A percentile compares a stretch with the other conserved stretches of the same genome.
These are phyloP conservation scores for Coenobita brevimanus DNA, from an alignment of 1,140 invertebrate species.

Conservation along the genomic window DNA sequence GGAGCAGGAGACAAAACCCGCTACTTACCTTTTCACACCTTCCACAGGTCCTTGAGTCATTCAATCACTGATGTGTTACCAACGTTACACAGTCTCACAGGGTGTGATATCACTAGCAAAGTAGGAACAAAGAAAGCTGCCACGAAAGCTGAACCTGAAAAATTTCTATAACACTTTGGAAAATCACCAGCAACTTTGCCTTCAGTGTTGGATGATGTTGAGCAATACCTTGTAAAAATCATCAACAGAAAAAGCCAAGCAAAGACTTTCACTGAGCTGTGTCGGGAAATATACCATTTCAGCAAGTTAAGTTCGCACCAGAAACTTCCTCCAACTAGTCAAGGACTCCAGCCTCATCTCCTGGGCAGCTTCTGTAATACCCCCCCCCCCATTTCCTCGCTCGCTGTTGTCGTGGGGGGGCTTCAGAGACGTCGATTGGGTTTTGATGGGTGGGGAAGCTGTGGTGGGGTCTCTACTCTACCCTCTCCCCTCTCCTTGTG, in stretches of 20 bases:
- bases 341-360: background rate
- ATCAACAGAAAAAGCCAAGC: background rate
- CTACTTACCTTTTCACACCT: background rate
- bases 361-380: too few relatives aligned
- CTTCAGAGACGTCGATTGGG: too few relatives aligned
- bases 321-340: background rate
- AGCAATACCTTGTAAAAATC: background rate
- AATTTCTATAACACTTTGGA: background rate
- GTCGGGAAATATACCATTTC: background rate
- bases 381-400: too few relatives aligned
- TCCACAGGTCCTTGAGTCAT: background rate
- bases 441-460: too few relatives aligned
- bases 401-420: too few relatives aligned
- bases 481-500: too few relatives aligned
- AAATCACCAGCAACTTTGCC: background rate
- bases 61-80: background rate
- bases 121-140: background rate
- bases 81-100: background rate
- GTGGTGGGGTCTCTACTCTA: too few relatives aligned
- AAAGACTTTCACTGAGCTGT: background rate
- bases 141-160: background rate
- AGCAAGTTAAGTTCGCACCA: conserved; percentile 3
- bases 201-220: background rate
- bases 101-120: too few relatives aligned
- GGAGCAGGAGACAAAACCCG: background rate